Evolutionary conservation across 2,888 invertebrate species (phyloP), one percentile per base, ranked within the genome.

Genomic region (Ariolimax columbianus): DNA sequence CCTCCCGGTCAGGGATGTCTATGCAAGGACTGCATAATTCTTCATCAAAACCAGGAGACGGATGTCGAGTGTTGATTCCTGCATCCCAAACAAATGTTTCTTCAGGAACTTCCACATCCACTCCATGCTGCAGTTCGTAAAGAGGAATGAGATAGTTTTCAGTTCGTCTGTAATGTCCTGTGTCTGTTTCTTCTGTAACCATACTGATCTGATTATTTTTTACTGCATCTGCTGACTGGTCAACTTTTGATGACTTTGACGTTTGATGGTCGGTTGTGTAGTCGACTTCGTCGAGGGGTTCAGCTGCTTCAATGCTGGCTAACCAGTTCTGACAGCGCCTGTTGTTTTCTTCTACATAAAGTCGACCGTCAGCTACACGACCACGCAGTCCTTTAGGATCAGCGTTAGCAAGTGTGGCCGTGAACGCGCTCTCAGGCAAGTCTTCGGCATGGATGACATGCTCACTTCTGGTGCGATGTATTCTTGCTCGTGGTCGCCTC

Each of bases 391-490:
- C 92, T 83, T 90, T 89, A 23, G 92, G 92, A 59, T 90, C 90
- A 6, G 91, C 90, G 70, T 93, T 91, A 17, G 92, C 91, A 81
- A 92, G 89, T 43, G 88, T 90, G 66, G 91, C 88, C 9, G 92
- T 91, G 77, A 91, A 77, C 14, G 88, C 88, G 33, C 89, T 89
- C 63, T 92, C 91, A 11, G 93, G 93, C n/a, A 93, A 86, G 82
- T 92, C 92, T 36, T 90, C 88, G 73, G 89, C 89, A 30, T 91
- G 89, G 51, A 93, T 92, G 47, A 90, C 87, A 80, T 90, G 89
- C 83, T 93, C 90, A 87, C 92, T 92, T 38, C 92, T 90, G 14
- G 93, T 93, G 51, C 93, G 89, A 82, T 92, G 93, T 40, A 93
- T 90, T 84, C 87, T 89, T 33, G 92, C 91, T 43, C 92, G 90